Conservation (phyloP, 2,888 invertebrate genomes). For the Oxytorus armatus region DNA sequence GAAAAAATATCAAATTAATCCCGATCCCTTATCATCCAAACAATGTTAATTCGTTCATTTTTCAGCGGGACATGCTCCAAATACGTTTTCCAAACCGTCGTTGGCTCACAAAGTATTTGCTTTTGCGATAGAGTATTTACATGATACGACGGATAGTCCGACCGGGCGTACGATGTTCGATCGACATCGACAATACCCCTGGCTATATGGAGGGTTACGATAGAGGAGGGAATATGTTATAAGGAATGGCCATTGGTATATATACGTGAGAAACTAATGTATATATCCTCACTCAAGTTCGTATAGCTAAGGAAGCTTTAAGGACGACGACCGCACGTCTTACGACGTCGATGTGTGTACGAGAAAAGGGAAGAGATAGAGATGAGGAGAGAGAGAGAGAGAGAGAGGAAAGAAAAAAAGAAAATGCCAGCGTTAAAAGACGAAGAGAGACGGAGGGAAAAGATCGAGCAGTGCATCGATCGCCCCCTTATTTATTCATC, state of each 20-base stretch:
- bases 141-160: conserved; percentile 1
- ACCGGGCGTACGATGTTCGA: conserved; percentile 26
- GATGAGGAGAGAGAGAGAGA: neutral
- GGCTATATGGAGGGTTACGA: neutral
- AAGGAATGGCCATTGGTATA: conserved; percentile 18
- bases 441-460: conserved; percentile 48
- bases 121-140: conserved; percentile 50
- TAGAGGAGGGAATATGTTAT: neutral
- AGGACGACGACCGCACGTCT: conserved; percentile 28
- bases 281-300: conserved; percentile 36
- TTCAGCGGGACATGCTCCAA: too few relatives aligned
- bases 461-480: conserved; percentile 78
- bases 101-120: conserved; percentile 14
- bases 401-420: conserved; percentile 14
- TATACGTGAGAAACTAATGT: conserved; percentile 43
- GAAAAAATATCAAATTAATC: neutral
- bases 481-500: conserved; percentile 83
- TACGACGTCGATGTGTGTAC: conserved; percentile 23
- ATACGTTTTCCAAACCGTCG: neutral
- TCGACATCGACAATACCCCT: conserved; percentile 39
- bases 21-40: neutral
- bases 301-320: conserved; percentile 34
- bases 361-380: conserved; percentile 23
- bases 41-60: neutral
- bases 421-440: conserved; percentile 24